These are phyloP conservation scores for Caloenas nicobarica DNA, from an alignment of 2,113 vertebrate species.

Conservation along the genomic window DNA sequence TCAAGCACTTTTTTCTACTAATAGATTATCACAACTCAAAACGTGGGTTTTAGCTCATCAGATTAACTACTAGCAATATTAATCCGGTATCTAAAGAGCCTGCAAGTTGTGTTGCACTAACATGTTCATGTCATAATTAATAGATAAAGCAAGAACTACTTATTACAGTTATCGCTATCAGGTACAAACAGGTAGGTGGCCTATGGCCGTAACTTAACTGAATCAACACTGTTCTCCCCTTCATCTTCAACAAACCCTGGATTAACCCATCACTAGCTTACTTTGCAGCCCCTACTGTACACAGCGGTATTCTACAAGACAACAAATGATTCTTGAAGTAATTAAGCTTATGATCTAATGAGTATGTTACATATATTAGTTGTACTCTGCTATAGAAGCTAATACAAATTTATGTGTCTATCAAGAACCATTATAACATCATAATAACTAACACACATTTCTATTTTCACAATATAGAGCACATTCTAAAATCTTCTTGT, in stretches of 20 bases:
- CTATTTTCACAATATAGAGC: background rate
- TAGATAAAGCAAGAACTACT: background rate
- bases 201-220: background rate
- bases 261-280: background rate
- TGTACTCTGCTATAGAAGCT: background rate
- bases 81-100: background rate
- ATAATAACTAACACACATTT: background rate
- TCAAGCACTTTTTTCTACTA: background rate
- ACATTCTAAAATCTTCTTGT: background rate
- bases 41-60: background rate
- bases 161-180: background rate
- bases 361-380: background rate
- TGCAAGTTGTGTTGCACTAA: background rate
- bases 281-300: background rate
- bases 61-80: background rate
- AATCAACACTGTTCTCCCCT: background rate
- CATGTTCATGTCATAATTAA: background rate
- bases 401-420: background rate
- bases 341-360: background rate
- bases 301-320: background rate
- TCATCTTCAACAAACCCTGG: background rate
- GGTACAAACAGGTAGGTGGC: background rate
- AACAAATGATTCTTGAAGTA: background rate
- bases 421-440: background rate
- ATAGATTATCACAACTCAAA: background rate